Evolutionary conservation across 2,797 vertebrate genomes (phyloP).

Genomic region (Helarctos malayanus): DNA sequence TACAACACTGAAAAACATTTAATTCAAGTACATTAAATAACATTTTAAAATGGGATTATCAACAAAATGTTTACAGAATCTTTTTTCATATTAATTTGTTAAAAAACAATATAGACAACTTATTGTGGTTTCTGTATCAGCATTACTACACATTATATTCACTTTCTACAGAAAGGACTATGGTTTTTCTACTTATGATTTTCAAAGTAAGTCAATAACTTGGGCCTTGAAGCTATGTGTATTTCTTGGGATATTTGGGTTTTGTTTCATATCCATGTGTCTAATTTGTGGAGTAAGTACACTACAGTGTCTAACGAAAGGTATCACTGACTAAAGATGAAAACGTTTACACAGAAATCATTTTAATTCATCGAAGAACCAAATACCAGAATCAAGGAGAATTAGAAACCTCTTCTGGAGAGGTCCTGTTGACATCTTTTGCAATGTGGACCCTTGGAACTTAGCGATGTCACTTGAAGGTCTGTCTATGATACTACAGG

Average conservation of each 20-base stretch:
- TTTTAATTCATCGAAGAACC: neutral
- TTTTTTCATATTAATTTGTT: conserved; percentile 61
- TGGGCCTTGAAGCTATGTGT: neutral
- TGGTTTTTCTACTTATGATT: neutral
- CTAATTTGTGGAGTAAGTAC: neutral
- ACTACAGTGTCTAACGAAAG: neutral
- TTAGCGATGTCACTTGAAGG: conserved; percentile 1
- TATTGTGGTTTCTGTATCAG: neutral
- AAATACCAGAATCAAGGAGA: neutral
- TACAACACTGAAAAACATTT: conserved; percentile 53
- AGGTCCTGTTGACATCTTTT: neutral
- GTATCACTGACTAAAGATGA: neutral
- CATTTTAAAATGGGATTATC: neutral
- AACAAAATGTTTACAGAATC: neutral
- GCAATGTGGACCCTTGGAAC: neutral
- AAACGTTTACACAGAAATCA: conserved; percentile 23
- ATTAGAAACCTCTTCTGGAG: too few species aligned
- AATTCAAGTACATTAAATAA: conserved; percentile 41
- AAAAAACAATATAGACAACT: neutral
- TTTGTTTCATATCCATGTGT: neutral
- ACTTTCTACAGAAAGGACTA: neutral
- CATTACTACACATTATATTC: neutral
- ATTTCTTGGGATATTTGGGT: neutral
- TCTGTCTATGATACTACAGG: neutral
- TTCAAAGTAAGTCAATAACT: neutral